A percentile compares a stretch with the other conserved stretches of the same genome.
phyloP scores from a whole-genome alignment of 2,888 invertebrate genomes.

The Carcina quercana region DNA sequence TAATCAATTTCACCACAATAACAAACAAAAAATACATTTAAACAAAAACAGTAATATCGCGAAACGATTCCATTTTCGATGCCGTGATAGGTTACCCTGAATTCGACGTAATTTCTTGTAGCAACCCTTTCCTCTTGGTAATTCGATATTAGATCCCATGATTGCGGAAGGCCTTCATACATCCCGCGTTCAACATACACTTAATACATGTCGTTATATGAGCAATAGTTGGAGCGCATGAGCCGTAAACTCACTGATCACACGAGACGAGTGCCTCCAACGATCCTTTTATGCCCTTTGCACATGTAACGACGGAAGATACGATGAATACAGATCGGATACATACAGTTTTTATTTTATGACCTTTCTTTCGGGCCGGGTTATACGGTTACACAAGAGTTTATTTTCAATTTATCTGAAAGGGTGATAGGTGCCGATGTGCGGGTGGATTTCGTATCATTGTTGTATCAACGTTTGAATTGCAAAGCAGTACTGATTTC shows the following conservation, averaged over 20 bases:
- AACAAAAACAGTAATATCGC: too few species aligned
- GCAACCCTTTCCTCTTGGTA: too few species aligned
- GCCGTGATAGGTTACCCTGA: neutral
- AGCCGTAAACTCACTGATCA: constrained; percentile 34
- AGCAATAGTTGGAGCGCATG: constrained; percentile 28
- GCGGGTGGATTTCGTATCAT: too few species aligned
- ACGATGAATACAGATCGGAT: constrained; percentile 26
- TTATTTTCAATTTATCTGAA: constrained; percentile 2
- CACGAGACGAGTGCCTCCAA: constrained; percentile 30
- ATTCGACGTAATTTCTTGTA: constrained; percentile 2
- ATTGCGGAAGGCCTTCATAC: too few species aligned
- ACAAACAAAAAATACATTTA: too few species aligned
- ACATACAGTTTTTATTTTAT: constrained; percentile 25
- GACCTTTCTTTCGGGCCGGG: constrained; percentile 5
- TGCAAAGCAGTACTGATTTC: too few species aligned
- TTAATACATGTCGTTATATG: constrained; percentile 21
- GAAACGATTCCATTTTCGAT: too few species aligned
- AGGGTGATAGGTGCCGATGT: neutral
- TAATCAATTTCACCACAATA: too few species aligned
- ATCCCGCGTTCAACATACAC: too few species aligned
- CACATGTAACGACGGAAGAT: constrained; percentile 20
- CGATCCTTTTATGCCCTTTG: constrained; percentile 33
- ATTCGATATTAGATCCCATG: too few species aligned
- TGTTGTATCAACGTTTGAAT: too few species aligned
- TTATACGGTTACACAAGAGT: neutral